A percentile compares a stretch with the other conserved stretches of the same genome.
Conservation (phyloP, 2,797 vertebrate genomes). For the Decapterus maruadsi region DNA sequence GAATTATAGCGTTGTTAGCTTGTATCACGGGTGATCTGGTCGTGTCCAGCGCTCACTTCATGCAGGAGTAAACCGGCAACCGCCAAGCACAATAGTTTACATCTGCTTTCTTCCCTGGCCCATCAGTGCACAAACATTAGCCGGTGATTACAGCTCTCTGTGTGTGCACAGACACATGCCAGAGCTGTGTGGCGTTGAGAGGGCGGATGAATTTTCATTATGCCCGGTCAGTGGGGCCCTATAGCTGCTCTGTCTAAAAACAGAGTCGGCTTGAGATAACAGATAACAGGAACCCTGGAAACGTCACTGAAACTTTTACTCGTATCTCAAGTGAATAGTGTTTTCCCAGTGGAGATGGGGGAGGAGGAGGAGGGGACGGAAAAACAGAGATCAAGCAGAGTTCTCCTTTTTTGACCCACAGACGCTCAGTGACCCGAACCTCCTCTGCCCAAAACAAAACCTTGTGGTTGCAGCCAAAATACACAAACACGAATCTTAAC, state of each 20-base stretch:
- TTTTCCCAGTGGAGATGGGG: constrained; percentile 27
- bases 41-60: constrained; percentile 32
- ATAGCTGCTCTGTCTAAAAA: constrained; percentile 55
- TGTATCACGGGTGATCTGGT: constrained; percentile 40
- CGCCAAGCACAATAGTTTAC: constrained; percentile 33
- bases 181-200: constrained; percentile 39
- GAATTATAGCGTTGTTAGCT: constrained; percentile 73
- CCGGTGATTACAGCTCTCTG: constrained; percentile 47
- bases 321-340: constrained; percentile 54
- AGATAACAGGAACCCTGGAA: constrained; percentile 59
- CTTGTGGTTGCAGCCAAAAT: constrained; percentile 54
- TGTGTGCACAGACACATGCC: constrained; percentile 58
- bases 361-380: constrained; percentile 31
- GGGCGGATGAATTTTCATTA: constrained; percentile 37
- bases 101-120: constrained; percentile 62
- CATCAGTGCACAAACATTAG: constrained; percentile 64
- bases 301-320: constrained; percentile 62
- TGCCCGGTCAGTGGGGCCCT: constrained; percentile 23
- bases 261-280: constrained; percentile 68
- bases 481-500: constrained; percentile 47
- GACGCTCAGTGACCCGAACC: constrained; percentile 37
- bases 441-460: constrained; percentile 59
- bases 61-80: constrained; percentile 37
- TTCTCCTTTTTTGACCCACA: constrained; percentile 59
- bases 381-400: constrained; percentile 54